These are phyloP conservation scores for Melanotaenia trifasciata DNA, from an alignment of 2,797 vertebrate genomes.

Conservation along the genomic window DNA sequence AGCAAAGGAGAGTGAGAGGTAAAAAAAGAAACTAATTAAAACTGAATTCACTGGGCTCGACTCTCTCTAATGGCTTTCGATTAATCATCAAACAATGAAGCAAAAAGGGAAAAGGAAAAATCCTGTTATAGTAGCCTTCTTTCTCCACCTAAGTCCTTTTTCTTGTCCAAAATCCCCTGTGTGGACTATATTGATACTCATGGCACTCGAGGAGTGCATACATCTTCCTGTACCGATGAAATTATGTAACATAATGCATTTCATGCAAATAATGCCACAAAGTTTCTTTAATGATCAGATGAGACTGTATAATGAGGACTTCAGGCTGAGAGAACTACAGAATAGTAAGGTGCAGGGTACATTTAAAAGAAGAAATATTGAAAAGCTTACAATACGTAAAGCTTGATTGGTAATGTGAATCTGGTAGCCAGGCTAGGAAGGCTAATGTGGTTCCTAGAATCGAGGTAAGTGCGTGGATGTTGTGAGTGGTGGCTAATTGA, in stretches of 20 bases:
- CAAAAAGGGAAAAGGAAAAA: constrained; percentile 46
- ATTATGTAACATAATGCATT: constrained; percentile 37
- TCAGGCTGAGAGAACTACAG: constrained; percentile 10
- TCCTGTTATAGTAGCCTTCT: constrained; percentile 49
- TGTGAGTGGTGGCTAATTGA: background rate
- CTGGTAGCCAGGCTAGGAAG: background rate
- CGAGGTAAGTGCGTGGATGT: background rate
- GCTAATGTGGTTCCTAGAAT: background rate
- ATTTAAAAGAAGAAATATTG: background rate
- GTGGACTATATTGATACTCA: constrained; percentile 26
- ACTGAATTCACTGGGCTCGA: constrained; percentile 72
- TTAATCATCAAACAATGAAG: constrained; percentile 78
- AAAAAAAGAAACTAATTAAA: constrained; percentile 83
- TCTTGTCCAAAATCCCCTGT: constrained; percentile 45
- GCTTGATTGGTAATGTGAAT: background rate
- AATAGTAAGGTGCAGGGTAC: background rate
- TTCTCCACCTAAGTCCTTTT: constrained; percentile 49
- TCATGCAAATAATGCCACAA: constrained; percentile 15
- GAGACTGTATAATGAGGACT: constrained; percentile 12
- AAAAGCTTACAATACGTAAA: background rate
- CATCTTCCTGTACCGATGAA: constrained; percentile 34
- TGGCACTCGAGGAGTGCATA: constrained; percentile 23
- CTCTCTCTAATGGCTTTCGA: constrained; percentile 81
- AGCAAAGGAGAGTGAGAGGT: constrained; percentile 59
- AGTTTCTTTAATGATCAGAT: constrained; percentile 10